Percentiles rank a stretch among this genome's conserved stretches.
phyloP scores from a whole-genome alignment of 2,888 invertebrate genomes.

The Adineta ricciae region DNA sequence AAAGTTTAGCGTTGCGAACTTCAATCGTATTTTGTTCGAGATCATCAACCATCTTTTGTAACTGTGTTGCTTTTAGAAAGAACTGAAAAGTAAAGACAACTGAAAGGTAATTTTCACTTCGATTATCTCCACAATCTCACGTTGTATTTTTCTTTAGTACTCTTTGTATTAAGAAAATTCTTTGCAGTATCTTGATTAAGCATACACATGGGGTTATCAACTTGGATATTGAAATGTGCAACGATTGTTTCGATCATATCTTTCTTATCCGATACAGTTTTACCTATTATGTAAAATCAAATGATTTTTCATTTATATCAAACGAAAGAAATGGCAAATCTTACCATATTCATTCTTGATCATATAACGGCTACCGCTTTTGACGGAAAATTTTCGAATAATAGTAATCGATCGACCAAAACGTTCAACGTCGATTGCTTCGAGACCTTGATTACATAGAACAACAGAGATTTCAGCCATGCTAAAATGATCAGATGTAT shows the following conservation, averaged over 20 bases:
- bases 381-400: slow-evolving; percentile 45
- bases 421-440: slow-evolving; percentile 60
- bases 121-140: not conserved
- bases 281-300: not conserved
- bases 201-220: slow-evolving; percentile 84
- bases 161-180: slow-evolving; percentile 59
- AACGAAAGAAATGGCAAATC: too few relatives aligned
- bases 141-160: slow-evolving; percentile 33
- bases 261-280: slow-evolving; percentile 25
- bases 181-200: slow-evolving; percentile 84
- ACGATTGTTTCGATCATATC: slow-evolving; percentile 26
- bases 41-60: slow-evolving; percentile 28
- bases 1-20: not conserved
- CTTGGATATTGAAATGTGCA: slow-evolving; percentile 53
- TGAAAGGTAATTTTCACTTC: too few relatives aligned
- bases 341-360: slow-evolving; percentile 61
- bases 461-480: slow-evolving; percentile 44
- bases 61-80: slow-evolving; percentile 31
- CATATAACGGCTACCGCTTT: slow-evolving; percentile 60
- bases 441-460: slow-evolving; percentile 59
- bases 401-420: slow-evolving; percentile 55
- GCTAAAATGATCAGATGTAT: slow-evolving; percentile 36
- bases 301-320: not conserved
- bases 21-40: not conserved
- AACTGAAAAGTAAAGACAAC: not conserved